Base-by-base conservation (phyloP, 2,113 vertebrate genomes). In the Halcyon senegalensis region DNA sequence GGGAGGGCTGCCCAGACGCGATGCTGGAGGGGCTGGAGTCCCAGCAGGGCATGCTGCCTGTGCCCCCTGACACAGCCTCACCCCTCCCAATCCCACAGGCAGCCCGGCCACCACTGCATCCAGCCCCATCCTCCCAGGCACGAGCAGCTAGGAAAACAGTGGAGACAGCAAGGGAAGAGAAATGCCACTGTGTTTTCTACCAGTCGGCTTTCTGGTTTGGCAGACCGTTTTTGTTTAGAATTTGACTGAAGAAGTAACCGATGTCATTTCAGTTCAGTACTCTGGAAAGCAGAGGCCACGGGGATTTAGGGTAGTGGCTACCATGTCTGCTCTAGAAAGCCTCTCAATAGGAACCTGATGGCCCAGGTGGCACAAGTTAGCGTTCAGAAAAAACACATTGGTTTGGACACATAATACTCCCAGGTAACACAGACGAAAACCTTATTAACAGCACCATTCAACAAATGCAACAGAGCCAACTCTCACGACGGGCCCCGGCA, bases 261-360 rank as follows among this genome's bases (percentile, higher is more conserved):
- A 66, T 11, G 5, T 12, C 5, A 41, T 18, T 24, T 60, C 0
- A 0, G 28, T 37, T 44, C 3, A 35, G 35, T 35, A 35, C 35
- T 35, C 35, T 35, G 13, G 18, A 78, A 37, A 67, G 31, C 33
- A 74, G 35, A 14, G 8, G 16, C 12, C 44, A 55, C 0, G 0
- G 33, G 8, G 23, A 72, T 73, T 75, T 72, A 75, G 75, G 6
- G 23, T 11, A 44, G 19, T 4, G 4, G 33, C 58, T 85, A 75
- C 16, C 5, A 2, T 1, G 1, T 17, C 67, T 87, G 15, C 20
- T 82, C 7, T 3, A 24, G 27, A 55, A 82, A 60, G 27, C 27
- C 31, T n/a, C 37, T 75, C 50, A 87, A 16, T 13, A 70, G 30
- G 70, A 87, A 86, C 8, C 16, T 27, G 7, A 33, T 23, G 13